These are phyloP conservation scores for Trachelus tabidus DNA, from an alignment of 2,888 invertebrate genomes.

Conservation along the genomic window DNA sequence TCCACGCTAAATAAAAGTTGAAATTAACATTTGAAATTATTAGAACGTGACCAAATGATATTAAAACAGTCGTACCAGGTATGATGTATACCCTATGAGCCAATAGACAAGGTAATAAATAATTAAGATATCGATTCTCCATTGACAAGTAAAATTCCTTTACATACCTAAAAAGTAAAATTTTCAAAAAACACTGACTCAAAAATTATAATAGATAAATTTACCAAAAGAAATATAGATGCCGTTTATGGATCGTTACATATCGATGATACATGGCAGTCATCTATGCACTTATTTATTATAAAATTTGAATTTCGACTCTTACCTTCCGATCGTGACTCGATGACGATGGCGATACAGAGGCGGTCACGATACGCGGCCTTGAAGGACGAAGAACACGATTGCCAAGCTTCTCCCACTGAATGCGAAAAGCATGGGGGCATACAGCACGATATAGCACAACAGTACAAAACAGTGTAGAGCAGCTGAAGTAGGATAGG, in stretches of 20 bases:
- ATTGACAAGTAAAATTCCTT: background rate
- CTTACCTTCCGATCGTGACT: background rate
- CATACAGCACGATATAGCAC: background rate
- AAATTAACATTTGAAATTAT: background rate
- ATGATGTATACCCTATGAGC: background rate
- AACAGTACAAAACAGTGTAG: background rate
- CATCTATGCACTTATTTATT: background rate
- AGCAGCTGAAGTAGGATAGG: background rate
- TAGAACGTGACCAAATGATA: background rate
- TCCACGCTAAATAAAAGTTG: background rate
- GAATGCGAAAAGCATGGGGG: background rate
- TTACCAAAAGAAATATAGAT: background rate
- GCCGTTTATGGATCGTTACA: background rate
- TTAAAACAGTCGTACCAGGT: background rate
- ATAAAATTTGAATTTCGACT: background rate
- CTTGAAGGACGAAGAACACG: constrained; percentile 52
- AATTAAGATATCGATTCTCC: background rate
- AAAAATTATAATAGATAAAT: background rate
- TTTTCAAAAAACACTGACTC: background rate
- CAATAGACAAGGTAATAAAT: background rate
- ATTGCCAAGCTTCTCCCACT: constrained; percentile 25
- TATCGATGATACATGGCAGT: background rate
- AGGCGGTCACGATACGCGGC: constrained; percentile 20
- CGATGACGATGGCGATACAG: background rate
- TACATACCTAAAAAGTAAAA: background rate